A percentile compares a stretch with the other conserved stretches of the same genome.
Evolutionary conservation across 2,797 vertebrate species (phyloP).

Genomic region (Falco rusticolus): DNA sequence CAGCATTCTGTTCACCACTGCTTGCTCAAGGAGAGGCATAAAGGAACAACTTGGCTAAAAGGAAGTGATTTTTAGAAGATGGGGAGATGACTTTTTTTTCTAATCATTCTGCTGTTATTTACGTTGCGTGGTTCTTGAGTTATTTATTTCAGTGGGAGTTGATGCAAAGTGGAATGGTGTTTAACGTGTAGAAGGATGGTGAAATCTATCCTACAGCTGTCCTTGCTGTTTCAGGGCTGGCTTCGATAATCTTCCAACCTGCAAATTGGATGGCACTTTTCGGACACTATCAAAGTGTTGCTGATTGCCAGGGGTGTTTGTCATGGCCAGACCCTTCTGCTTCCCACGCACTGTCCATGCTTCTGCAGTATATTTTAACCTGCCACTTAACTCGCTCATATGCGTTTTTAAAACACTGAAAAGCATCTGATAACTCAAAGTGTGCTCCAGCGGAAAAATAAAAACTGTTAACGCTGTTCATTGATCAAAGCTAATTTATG

Average conservation of each 20-base stretch:
- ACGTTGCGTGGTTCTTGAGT: slow-evolving; percentile 28
- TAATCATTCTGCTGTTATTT: slow-evolving; percentile 56
- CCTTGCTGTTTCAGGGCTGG: slow-evolving; percentile 35
- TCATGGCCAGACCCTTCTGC: background rate
- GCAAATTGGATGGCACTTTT: background rate
- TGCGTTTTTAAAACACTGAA: slow-evolving; percentile 19
- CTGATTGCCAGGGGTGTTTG: background rate
- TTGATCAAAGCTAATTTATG: slow-evolving; percentile 53
- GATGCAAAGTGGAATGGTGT: slow-evolving; percentile 34
- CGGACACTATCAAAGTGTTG: background rate
- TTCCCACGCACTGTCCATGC: background rate
- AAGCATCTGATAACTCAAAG: background rate
- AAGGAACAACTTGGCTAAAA: slow-evolving; percentile 50
- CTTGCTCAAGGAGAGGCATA: slow-evolving; percentile 47
- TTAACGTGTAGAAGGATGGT: slow-evolving; percentile 20
- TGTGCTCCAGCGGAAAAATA: slow-evolving; percentile 22
- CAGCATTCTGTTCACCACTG: slow-evolving; percentile 7
- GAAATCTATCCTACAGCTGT: slow-evolving; percentile 47
- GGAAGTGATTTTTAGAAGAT: slow-evolving; percentile 53
- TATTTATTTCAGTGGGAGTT: slow-evolving; percentile 44
- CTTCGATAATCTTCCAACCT: background rate
- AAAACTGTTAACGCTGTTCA: slow-evolving; percentile 32
- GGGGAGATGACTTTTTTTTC: background rate
- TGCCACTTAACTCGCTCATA: background rate
- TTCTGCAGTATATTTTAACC: background rate